Evolutionary conservation across 2,797 vertebrate genomes (phyloP), one percentile per base, ranked within the genome.

Genomic region (Leucoraja ocellata): DNA sequence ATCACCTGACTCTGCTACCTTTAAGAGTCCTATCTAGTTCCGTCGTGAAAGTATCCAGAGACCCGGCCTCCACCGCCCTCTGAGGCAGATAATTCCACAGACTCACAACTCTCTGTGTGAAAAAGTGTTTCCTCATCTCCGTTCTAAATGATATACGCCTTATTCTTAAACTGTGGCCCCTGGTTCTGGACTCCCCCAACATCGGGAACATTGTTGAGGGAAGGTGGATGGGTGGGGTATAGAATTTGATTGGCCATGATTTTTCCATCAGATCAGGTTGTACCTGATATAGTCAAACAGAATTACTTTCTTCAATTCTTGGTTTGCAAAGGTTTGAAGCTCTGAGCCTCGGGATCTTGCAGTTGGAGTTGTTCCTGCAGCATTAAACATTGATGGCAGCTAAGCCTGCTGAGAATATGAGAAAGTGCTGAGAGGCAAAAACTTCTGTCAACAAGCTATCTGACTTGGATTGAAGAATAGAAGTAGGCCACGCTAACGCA

Each of bases 331-430:
- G 81, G 81, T 61, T 84, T 84, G 81, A 84, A 84, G 81, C 11
- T 84, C 21, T n/a, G 25, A 61, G 25, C 81, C 81, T 84, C 54
- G n/a, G 81, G 81, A 84, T 10, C 54, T 74, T 84, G 14, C 10
- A 61, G 81, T 61, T 54, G 81, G 54, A 61, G 81, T 61, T 84
- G 81, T 28, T 84, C 54, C 81, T 84, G 54, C n/a, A 61, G 54
- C 81, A 61, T 84, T 84, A 84, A 84, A 84, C 81, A 84, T 84
- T 84, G 81, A 84, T 84, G 81, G 81, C 54, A 61, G 81, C 81
- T 61, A 61, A 54, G 54, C 81, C 81, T 83, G 81, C 54, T 83
- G 81, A 61, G 81, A 83, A 83, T 83, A 28, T 28, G 54, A 84
- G 58, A 84, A 61, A 84, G n/a, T 61, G 81, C 25, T 61, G 81